phyloP scores from a whole-genome alignment of 2,888 invertebrate genomes.

The Perizoma affinitatum region DNA sequence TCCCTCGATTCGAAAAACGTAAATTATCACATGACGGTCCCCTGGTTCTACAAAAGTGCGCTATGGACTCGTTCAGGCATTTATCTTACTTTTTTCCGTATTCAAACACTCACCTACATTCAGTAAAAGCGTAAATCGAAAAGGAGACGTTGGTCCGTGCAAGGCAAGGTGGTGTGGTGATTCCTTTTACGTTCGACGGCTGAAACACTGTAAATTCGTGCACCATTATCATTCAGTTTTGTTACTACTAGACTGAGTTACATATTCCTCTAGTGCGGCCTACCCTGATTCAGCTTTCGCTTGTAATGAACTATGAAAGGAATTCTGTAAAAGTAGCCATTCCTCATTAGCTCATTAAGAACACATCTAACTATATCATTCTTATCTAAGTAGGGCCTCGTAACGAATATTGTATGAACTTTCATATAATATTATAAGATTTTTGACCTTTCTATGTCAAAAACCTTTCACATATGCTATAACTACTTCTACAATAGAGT shows the following conservation, averaged over 20 bases:
- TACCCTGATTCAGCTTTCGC: slow-evolving; percentile 1
- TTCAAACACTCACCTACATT: no score
- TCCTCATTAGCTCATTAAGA: slow-evolving; percentile 1
- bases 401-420: slow-evolving; percentile 3
- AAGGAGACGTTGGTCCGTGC: no score
- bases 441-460: not conserved
- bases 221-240: not conserved
- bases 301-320: not conserved
- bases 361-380: slow-evolving; percentile 1
- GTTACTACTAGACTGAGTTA: not conserved
- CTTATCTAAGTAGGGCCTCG: slow-evolving; percentile 10
- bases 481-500: no score
- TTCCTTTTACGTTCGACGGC: not conserved
- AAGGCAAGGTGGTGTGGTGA: no score
- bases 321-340: not conserved
- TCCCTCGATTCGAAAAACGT: no score
- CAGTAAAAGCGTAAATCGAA: no score
- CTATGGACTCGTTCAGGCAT: no score
- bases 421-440: not conserved
- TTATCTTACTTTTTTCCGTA: no score
- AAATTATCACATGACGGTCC: no score
- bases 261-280: not conserved
- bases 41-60: no score
- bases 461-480: no score
- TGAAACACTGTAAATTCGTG: not conserved